Conservation (phyloP, 2,797 vertebrate species). For the Coregonus ussuriensis region DNA sequence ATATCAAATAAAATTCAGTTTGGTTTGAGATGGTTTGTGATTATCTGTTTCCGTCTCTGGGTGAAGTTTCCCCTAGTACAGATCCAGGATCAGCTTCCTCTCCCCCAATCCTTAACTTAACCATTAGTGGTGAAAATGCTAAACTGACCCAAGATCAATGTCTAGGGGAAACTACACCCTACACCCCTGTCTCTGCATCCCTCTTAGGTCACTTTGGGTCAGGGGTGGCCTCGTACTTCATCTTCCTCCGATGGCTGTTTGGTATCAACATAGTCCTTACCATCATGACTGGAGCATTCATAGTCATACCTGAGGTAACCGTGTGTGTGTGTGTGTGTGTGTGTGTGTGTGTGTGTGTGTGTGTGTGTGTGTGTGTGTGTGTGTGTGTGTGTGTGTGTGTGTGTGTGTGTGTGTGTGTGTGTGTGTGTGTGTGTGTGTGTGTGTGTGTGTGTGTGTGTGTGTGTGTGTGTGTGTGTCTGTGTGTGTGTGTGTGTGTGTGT, state of each 20-base stretch:
- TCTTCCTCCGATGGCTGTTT: conserved; percentile 96
- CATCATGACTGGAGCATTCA: conserved; percentile 93
- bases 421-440: too few species aligned
- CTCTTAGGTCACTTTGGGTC: conserved; percentile 95
- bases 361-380: too few species aligned
- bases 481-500: too few species aligned
- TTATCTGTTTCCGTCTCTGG: too few species aligned
- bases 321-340: too few species aligned
- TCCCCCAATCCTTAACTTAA: not conserved
- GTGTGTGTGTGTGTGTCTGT: too few species aligned
- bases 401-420: too few species aligned
- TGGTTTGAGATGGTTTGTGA: too few species aligned
- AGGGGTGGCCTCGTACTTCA: conserved; percentile 97
- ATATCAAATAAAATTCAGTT: too few species aligned
- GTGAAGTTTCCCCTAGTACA: not conserved
- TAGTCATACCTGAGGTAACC: conserved; percentile 95
- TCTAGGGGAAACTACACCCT: not conserved
- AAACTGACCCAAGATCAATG: not conserved
- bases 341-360: too few species aligned
- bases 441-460: too few species aligned
- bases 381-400: too few species aligned
- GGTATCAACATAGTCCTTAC: conserved; percentile 96
- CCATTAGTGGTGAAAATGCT: not conserved
- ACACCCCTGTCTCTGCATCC: conserved; percentile 12
- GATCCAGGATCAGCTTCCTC: not conserved